Percentiles rank a stretch among this genome's conserved stretches.
phyloP scores from a whole-genome alignment of 2,113 vertebrate species.

The Scopus umbretta region DNA sequence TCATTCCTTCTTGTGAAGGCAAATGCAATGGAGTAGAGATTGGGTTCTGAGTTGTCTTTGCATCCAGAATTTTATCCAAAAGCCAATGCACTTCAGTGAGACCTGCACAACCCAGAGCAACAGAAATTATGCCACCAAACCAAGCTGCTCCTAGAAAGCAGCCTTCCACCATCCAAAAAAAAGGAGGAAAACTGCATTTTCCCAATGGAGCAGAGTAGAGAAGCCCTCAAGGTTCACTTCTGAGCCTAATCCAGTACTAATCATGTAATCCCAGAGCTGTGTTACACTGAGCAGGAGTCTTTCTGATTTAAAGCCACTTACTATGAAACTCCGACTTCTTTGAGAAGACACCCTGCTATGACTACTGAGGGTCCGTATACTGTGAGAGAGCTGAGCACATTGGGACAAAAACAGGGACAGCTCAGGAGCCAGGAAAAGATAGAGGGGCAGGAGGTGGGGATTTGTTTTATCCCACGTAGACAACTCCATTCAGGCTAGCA shows the following conservation, averaged over 20 bases:
- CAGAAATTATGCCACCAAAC: background rate
- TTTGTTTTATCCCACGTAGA: background rate
- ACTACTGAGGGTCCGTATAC: background rate
- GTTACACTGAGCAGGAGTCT: background rate
- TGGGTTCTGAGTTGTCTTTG: background rate
- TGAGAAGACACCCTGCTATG: background rate
- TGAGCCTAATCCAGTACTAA: background rate
- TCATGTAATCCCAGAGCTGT: background rate
- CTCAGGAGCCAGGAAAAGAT: background rate
- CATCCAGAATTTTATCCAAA: background rate
- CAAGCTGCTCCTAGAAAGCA: background rate
- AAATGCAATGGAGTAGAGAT: background rate
- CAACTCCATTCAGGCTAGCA: background rate
- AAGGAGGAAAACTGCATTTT: background rate
- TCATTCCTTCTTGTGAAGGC: background rate
- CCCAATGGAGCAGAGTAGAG: background rate
- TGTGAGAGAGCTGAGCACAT: background rate
- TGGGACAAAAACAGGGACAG: background rate
- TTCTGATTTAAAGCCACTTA: background rate
- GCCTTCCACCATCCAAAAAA: background rate
- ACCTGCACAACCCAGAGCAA: background rate
- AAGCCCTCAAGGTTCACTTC: background rate
- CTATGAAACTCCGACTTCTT: background rate
- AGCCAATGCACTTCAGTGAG: background rate
- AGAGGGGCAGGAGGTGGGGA: background rate